Base-by-base conservation (phyloP, 1,140 invertebrate genomes). In the Aethina tumida region DNA sequence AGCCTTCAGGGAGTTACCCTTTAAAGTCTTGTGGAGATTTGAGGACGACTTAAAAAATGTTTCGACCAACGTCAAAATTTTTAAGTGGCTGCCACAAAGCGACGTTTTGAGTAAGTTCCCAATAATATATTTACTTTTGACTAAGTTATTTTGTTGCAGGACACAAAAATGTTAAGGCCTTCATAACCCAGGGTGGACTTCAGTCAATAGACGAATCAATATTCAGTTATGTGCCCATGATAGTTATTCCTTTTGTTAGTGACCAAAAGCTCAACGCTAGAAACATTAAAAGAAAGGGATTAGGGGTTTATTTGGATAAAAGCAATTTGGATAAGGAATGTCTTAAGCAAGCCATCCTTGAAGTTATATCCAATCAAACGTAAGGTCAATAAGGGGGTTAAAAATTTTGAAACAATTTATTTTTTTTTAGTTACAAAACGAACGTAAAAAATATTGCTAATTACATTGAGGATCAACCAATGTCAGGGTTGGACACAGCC, bases 51-150 rank as follows among this genome's bases (percentile, higher is more conserved):
- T 62, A 31, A 39, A 50, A 3, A 54, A 55, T 16, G 47, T 60
- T 13, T 62, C 68, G 1, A 32, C 58, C 0, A 78, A 78, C 47
- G 62, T 77, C 5, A 62, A 69, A 39, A 60, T 69, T 24, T 58
- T 67, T 2, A 69, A 67, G 37, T 80, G 77, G 76, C 45, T 77
- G n/a, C 77, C 75, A 0, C 77, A 81, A 47, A 43, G 47, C 15
- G 47, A 47, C 16, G 29, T 54, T 20, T 28, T 54, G 20, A 33
- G 50, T 53, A 45, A 38, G 36, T 42, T 16, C 12, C n/a, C 15
- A 37, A 34, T 21, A 9, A 6, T 21, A 9, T 35, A 12, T 21
- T 5, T 35, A 20, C 9, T 21, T 35, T 3, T 10, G 7, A 6
- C 4, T 5, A 21, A 6, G 10, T 21, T 35, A 12, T 21, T 0